Base-by-base conservation (phyloP, 2,797 vertebrate species). In the Lacerta agilis region DNA sequence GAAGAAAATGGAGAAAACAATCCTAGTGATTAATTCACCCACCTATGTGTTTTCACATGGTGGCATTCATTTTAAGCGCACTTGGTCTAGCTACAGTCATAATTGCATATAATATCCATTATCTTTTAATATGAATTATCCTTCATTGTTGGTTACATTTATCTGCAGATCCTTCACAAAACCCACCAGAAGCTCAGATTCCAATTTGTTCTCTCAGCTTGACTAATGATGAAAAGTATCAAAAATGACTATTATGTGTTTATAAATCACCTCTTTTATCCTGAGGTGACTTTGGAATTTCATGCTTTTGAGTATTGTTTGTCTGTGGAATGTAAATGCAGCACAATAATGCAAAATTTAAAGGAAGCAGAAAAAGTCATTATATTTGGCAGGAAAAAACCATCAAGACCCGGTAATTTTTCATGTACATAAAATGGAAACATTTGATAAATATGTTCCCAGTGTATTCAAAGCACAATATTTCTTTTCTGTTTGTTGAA, bases 191-290 rank as follows among this genome's bases (percentile, higher is more conserved):
- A 94, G 61, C 86, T 93, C 90, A 95, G 92, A 87, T 90, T 95
- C 92, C 90, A 95, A 94, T 96, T 96, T 96, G 94, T 95, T 95
- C 90, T 95, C 93, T 94, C 95, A 96, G 95, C 93, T 95, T 95
- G 95, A 96, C 92, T 96, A 95, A 95, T 94, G 95, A 93, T 94
- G 91, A 95, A 94, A 95, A 93, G 88, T 91, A 94, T 92, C 91
- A 95, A 86, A 93, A 95, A 93, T 0, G 83, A 93, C 90, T 94
- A 93, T 94, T 95, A 95, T 92, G 91, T 94, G 90, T 96, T 95
- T 95, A 93, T 95, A 93, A 93, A 94, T 94, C 88, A 91, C 88
- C 75, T 92, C 90, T 90, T 95, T 95, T 91, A 93, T 94, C 88
- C 87, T 89, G 91, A 93, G 91, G 90, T 0, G 29, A 92, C 92